Evolutionary conservation across 2,888 invertebrate genomes (phyloP), one percentile per base, ranked within the genome.

Genomic region (Drosophila infuscata): DNA sequence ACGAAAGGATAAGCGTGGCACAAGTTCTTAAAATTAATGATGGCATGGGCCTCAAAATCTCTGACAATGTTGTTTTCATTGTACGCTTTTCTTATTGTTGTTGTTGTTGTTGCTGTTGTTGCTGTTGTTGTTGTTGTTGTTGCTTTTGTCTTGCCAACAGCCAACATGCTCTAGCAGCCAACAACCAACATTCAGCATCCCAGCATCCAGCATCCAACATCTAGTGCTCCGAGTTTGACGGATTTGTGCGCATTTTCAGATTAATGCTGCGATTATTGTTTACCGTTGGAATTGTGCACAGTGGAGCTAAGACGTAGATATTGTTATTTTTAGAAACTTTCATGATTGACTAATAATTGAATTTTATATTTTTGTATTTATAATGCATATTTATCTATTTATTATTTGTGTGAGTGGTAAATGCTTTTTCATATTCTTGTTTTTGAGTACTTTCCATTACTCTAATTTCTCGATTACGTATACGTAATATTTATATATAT

Each of bases 191-290:
- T 25, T 25, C 20, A 25, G 20, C 20, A 25, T 25, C 20, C 15
- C 53, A 25, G 35, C 35, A 12, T 43, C 20, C 36, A 58, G 36
- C 29, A 33, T 25, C 11, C 36, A 49, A 17, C 59, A 48, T 48
- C n/a, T 53, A 43, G 61, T 63, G 30, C 68, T 74, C 74, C 79
- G 88, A 79, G 81, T 85, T 87, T 87, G 88, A 87, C 89, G 87
- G 87, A 87, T 87, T 87, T 88, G 89, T 89, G 87, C 82, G 72
- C 87, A 82, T 82, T 85, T 89, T 77, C 85, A 89, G 87, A 89
- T 89, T 87, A 88, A 82, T 87, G 88, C 86, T 75, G 85, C 85
- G 87, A 89, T 87, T 87, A 85, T 89, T 89, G 87, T 88, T 89
- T 87, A 77, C 85, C 77, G 72, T 84, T 51, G 68, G 74, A 52